Percentiles rank a stretch among this genome's conserved stretches.
These are phyloP conservation scores for Apogon talboti DNA, from an alignment of 2,797 vertebrate genomes.

Conservation along the genomic window DNA sequence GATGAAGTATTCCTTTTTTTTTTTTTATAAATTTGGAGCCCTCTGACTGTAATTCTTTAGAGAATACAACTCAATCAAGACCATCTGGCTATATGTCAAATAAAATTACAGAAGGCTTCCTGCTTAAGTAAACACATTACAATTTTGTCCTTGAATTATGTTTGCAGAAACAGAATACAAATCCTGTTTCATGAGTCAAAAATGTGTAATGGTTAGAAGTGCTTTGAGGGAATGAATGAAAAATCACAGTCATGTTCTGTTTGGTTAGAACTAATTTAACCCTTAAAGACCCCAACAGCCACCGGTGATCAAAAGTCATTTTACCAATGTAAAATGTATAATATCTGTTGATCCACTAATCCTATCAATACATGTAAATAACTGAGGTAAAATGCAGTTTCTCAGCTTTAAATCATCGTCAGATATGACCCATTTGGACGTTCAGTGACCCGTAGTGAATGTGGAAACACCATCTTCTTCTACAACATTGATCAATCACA, in stretches of 20 bases:
- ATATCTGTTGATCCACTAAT: no score
- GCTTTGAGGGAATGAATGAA: conserved; percentile 7
- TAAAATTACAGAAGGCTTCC: conserved; percentile 33
- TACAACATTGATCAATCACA: no score
- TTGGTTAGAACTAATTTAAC: background rate
- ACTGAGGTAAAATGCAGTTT: no score
- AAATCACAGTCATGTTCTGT: conserved; percentile 4
- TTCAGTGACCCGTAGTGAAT: no score
- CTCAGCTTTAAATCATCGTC: no score
- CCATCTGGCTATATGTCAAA: conserved; percentile 46
- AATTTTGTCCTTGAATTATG: conserved; percentile 19
- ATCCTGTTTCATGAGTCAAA: background rate
- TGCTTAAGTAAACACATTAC: conserved; percentile 28
- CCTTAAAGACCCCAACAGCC: no score
- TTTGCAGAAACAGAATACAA: conserved; percentile 2
- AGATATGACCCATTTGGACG: no score
- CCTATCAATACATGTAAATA: no score
- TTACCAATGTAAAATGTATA: no score
- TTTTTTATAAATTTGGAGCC: conserved; percentile 6
- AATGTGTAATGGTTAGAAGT: background rate
- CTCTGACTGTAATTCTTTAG: conserved; percentile 31
- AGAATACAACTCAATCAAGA: conserved; percentile 44
- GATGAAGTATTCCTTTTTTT: conserved; percentile 31
- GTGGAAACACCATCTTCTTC: no score
- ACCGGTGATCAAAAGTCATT: no score